Base-by-base conservation (phyloP, 2,888 invertebrate genomes). In the Clusia tigrina region DNA sequence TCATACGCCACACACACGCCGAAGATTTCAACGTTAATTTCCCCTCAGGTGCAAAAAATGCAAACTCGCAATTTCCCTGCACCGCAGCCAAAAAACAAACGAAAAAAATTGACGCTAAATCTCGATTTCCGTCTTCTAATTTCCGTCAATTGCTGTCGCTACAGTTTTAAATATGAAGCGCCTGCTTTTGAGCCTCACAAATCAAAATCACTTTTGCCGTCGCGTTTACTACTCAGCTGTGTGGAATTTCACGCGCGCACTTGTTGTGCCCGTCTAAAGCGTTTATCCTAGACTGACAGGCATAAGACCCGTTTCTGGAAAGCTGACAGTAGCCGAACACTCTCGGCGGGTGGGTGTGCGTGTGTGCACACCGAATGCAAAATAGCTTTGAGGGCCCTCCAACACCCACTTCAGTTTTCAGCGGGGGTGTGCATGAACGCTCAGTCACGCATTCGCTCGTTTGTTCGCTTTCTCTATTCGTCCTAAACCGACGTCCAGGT, bases 241-340 rank as follows among this genome's bases (percentile, higher is more conserved):
- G 24, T 48, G 25, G 59, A 67, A 63, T 72, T 76, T 68, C 71
- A 78, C 77, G 80, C 81, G 81, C 78, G 78, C 81, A 83, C 81
- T 81, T 83, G 83, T 83, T 83, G 83, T 83, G 83, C 79, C 77
- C 79, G 80, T 78, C 78, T 77, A 78, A 83, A 82, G 80, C 81
- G 81, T 82, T 81, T 82, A 81, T 80, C 82, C 82, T 82, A 81
- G 81, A 83, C 83, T 83, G 81, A 81, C 76, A 77, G 76, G 71
- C 53, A 67, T 64, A 62, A 74, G 67, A 71, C 70, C 74, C 71
- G 72, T 72, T 76, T 72, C 77, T 80, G 81, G 81, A 82, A 82
- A 67, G 73, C 69, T 66, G 72, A 69, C 70, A 68, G 62, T 64
- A 62, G 62, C 17, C 52, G n/a, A 6, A 20, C 5, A 20, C 20